Conservation (phyloP, 2,113 vertebrate genomes). For the Eublepharis macularius region DNA sequence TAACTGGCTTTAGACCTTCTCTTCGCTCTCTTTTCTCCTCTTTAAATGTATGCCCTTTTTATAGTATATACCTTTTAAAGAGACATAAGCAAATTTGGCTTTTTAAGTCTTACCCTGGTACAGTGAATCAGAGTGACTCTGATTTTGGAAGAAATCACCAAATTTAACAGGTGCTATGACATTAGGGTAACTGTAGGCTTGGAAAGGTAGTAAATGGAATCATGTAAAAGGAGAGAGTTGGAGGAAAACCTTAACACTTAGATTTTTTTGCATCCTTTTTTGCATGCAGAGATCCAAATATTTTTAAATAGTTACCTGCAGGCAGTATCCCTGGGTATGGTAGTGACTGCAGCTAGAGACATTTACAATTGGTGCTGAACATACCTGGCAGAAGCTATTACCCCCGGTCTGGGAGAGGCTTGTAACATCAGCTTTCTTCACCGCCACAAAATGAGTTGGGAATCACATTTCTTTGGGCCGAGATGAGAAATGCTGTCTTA, state of each 20-base stretch:
- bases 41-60: not conserved
- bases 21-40: no score
- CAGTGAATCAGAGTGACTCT: not conserved
- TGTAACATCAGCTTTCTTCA: no score
- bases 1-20: slow-evolving; percentile 55
- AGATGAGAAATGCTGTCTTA: no score
- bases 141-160: not conserved
- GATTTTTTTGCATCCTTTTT: not conserved
- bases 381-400: no score
- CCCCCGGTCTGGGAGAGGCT: no score
- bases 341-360: not conserved
- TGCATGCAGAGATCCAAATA: not conserved
- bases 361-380: no score
- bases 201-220: not conserved
- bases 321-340: not conserved
- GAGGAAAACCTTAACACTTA: not conserved
- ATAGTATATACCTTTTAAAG: not conserved
- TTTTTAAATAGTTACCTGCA: not conserved
- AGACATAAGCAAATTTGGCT: not conserved
- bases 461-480: no score
- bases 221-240: not conserved
- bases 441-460: no score
- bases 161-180: not conserved
- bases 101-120: not conserved
- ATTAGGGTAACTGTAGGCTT: not conserved